A percentile compares a stretch with the other conserved stretches of the same genome.
These are phyloP conservation scores for Ceyx erithaca DNA, from an alignment of 2,797 vertebrate genomes.

Conservation along the genomic window DNA sequence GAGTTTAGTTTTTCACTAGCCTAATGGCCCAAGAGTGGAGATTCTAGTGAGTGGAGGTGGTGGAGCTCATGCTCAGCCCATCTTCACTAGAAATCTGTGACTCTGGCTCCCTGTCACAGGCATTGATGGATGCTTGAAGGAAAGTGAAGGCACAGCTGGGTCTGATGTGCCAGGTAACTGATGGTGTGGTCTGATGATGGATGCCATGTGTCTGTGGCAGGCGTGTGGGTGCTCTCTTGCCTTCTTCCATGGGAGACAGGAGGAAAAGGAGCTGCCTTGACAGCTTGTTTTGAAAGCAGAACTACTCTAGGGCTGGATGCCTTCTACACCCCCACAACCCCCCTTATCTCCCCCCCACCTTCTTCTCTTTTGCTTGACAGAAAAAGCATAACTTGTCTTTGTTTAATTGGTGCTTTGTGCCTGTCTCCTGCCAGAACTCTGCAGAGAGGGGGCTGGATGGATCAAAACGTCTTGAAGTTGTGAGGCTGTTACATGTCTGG, in stretches of 20 bases:
- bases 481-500: not conserved
- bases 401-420: conserved; percentile 65
- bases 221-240: not conserved
- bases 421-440: conserved; percentile 55
- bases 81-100: not conserved
- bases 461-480: conserved; percentile 37
- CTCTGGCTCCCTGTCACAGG: not conserved
- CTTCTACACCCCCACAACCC: not conserved
- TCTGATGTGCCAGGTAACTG: conserved; percentile 26
- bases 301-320: conserved; percentile 34
- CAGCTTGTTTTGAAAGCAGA: conserved; percentile 56
- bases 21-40: not conserved
- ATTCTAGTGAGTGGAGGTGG: not conserved
- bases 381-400: conserved; percentile 59
- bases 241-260: not conserved
- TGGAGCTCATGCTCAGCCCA: not conserved
- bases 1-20: not conserved
- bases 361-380: conserved; percentile 37
- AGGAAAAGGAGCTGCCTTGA: conserved; percentile 20
- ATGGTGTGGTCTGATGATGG: conserved; percentile 29
- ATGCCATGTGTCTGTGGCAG: not conserved
- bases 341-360: too few relatives aligned
- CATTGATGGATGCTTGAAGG: not conserved
- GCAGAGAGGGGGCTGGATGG: conserved; percentile 12
- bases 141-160: not conserved